Base-by-base conservation (phyloP, 2,888 invertebrate genomes). In the Mythimna vitellina region DNA sequence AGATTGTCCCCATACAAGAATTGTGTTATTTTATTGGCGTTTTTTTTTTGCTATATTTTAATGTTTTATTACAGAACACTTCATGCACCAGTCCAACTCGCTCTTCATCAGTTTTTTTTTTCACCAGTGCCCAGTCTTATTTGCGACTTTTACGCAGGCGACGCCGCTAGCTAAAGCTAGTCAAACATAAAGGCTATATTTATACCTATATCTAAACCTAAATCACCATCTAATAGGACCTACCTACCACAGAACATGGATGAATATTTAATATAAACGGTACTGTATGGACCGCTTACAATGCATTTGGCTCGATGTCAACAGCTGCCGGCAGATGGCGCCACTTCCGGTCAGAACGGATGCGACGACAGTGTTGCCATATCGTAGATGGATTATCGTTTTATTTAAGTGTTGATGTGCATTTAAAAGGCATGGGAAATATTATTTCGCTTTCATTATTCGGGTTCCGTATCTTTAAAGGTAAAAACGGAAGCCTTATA, bases 291-390 rank as follows among this genome's bases (percentile, higher is more conserved):
- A 10, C 22, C 63, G 72, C 62, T 67, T 74, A 70, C 76, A 74
- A 73, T 84, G 83, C 78, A 83, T 78, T 85, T 85, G 84, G 79
- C 84, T 80, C 76, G 83, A 73, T 83, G 78, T 80, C 86, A 83
- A 86, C 84, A 76, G 75, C 54, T 84, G 86, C 46, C 64, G 60
- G n/a, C 85, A 86, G 79, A 83, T 83, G 86, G 83, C 65, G 84
- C 65, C 72, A 83, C 76, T 68, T 80, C 84, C 86, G 80, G 56
- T 17, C 70, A 74, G 72, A 49, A 57, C 84, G 82, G 79, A 84
- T 69, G 57, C 62, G 53, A 78, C 63, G 70, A 71, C 76, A 73
- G 65, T 79, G 74, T 75, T 74, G 56, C 70, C 80, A 67, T 65
- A 81, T 76, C 51, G 70, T 57, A 69, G 54, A 84, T 73, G 70